phyloP scores from a whole-genome alignment of 2,888 invertebrate genomes.

The Eretmocerus hayati region DNA sequence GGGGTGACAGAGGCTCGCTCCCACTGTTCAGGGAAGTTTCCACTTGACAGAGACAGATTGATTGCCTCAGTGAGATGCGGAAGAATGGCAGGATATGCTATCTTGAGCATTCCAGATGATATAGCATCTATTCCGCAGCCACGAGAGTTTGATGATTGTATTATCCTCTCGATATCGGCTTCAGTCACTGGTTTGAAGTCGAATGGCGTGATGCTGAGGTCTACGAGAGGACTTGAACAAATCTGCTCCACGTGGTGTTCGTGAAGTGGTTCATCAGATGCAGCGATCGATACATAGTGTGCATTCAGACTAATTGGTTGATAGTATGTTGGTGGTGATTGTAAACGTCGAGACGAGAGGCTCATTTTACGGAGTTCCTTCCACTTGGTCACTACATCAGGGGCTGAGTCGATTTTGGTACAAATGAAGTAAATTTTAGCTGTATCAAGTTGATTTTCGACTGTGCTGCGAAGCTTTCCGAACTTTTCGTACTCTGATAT shows the following conservation, averaged over 20 bases:
- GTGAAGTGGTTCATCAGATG: background rate
- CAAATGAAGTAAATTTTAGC: background rate
- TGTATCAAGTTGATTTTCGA: background rate
- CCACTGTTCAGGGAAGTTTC: background rate
- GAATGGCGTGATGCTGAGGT: background rate
- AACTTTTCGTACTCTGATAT: background rate
- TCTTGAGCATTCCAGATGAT: background rate
- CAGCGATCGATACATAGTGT: background rate
- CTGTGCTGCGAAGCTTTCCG: background rate
- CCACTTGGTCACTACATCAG: background rate
- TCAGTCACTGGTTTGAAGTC: background rate
- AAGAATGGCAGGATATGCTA: background rate
- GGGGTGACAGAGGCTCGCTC: slow-evolving; percentile 12
- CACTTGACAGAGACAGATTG: background rate
- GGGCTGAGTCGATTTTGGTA: background rate
- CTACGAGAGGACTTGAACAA: background rate
- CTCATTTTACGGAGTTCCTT: background rate
- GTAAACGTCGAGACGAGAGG: background rate
- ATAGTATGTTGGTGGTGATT: background rate
- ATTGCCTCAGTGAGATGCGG: background rate
- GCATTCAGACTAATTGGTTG: background rate
- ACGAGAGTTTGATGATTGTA: background rate
- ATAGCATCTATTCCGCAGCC: background rate
- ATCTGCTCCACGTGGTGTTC: background rate
- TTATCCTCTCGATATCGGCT: background rate